Evolutionary conservation across 2,113 vertebrate genomes (phyloP).

Genomic region (Meriones unguiculatus): DNA sequence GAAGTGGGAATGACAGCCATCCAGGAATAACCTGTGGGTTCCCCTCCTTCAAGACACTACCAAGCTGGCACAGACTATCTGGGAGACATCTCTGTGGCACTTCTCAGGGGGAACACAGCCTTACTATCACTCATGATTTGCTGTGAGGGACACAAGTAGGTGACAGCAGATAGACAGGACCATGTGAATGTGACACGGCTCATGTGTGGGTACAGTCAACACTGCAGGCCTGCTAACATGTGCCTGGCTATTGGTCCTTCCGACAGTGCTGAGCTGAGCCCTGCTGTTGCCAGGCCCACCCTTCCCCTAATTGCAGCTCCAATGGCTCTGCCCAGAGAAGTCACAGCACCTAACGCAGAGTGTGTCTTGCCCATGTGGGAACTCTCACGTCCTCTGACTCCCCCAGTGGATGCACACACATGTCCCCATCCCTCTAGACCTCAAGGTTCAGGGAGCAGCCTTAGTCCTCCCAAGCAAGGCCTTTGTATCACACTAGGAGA

Average conservation of each 20-base stretch:
- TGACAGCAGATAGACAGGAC: fast-evolving
- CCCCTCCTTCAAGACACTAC: fast-evolving
- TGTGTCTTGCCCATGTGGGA: fast-evolving
- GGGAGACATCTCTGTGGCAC: not conserved
- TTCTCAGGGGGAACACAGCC: not conserved
- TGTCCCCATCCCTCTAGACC: not conserved
- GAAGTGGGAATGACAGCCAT: not conserved
- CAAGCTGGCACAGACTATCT: not conserved
- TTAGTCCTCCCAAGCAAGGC: not conserved
- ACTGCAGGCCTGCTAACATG: fast-evolving
- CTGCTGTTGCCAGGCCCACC: not conserved
- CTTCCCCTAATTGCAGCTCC: fast-evolving
- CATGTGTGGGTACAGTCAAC: fast-evolving
- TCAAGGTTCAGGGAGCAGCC: not conserved
- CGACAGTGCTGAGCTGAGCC: not conserved
- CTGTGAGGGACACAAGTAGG: not conserved
- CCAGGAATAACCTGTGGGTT: not conserved
- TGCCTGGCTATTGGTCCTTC: not conserved
- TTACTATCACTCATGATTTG: fast-evolving
- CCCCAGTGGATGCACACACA: not conserved
- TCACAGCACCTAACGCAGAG: no score
- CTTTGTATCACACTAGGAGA: not conserved
- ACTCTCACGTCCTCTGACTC: not conserved
- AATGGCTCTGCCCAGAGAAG: no score
- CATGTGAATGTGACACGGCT: not conserved